Conservation (phyloP, 2,113 vertebrate species). For the Lophotis ruficrista region DNA sequence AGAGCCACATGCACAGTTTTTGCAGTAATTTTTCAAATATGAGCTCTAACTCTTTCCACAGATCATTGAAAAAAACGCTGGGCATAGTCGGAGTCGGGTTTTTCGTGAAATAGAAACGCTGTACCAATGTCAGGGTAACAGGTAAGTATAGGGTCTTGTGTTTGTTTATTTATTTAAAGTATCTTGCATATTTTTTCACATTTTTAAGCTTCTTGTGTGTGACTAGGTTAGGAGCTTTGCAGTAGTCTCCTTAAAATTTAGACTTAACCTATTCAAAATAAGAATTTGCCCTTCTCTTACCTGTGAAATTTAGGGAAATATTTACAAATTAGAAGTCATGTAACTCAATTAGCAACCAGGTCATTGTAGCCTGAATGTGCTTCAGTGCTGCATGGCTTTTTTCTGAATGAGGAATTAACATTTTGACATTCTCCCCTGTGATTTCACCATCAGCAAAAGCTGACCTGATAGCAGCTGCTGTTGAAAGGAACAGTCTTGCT, state of each 20-base stretch:
- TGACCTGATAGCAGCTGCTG: background rate
- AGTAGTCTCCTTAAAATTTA: background rate
- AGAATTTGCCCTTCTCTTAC: background rate
- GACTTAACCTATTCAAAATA: background rate
- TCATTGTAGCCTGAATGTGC: background rate
- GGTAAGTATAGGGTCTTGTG: conserved; percentile 73
- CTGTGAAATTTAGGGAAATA: background rate
- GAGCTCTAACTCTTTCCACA: conserved; percentile 61
- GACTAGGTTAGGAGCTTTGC: background rate
- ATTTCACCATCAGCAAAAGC: background rate
- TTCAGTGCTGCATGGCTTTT: background rate
- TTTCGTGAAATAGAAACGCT: conserved; percentile 96
- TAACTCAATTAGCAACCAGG: background rate
- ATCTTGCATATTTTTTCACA: background rate
- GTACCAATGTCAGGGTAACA: conserved; percentile 97
- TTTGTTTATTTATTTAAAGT: background rate
- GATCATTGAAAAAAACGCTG: conserved; percentile 94
- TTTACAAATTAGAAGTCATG: background rate
- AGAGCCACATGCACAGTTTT: background rate
- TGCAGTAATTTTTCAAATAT: background rate
- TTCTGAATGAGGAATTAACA: background rate
- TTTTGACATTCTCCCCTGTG: background rate
- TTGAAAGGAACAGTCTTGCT: background rate
- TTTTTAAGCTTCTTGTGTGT: background rate
- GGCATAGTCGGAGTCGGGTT: conserved; percentile 91